Conservation (phyloP, 1,140 invertebrate species). For the Heterodera carotae region DNA sequence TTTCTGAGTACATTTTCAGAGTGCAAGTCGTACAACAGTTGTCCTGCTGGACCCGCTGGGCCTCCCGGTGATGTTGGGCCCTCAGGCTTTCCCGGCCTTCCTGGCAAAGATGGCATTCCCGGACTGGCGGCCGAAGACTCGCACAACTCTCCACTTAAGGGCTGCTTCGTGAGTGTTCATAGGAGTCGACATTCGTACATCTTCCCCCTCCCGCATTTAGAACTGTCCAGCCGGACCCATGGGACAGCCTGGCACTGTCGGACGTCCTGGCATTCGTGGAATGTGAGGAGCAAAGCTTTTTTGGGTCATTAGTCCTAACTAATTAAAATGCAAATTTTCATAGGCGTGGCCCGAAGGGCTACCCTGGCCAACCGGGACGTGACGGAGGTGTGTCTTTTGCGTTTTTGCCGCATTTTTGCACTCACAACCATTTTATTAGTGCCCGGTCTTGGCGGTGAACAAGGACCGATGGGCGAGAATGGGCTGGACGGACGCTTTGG, state of each 20-base stretch:
- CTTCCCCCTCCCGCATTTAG: background rate
- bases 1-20: background rate
- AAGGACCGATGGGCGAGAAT: conserved; percentile 31
- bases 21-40: conserved; percentile 39
- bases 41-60: conserved; percentile 37
- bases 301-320: background rate
- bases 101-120: conserved; percentile 39
- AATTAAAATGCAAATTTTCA: background rate
- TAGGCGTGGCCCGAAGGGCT: conserved; percentile 48
- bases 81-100: background rate
- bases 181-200: background rate
- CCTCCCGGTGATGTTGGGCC: conserved; percentile 20
- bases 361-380: conserved; percentile 45
- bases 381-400: conserved; percentile 9
- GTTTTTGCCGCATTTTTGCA: no score
- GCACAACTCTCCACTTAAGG: conserved; percentile 35
- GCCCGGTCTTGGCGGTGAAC: conserved; percentile 50
- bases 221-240: conserved; percentile 49
- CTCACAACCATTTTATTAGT: conserved; percentile 24
- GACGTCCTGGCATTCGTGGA: conserved; percentile 48
- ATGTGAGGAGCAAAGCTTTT: background rate
- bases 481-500: conserved; percentile 45
- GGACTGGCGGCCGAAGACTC: conserved; percentile 42
- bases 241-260: conserved; percentile 41
- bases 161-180: conserved; percentile 40